phyloP scores from a whole-genome alignment of 2,888 invertebrate genomes.

The Orchestes rusci region DNA sequence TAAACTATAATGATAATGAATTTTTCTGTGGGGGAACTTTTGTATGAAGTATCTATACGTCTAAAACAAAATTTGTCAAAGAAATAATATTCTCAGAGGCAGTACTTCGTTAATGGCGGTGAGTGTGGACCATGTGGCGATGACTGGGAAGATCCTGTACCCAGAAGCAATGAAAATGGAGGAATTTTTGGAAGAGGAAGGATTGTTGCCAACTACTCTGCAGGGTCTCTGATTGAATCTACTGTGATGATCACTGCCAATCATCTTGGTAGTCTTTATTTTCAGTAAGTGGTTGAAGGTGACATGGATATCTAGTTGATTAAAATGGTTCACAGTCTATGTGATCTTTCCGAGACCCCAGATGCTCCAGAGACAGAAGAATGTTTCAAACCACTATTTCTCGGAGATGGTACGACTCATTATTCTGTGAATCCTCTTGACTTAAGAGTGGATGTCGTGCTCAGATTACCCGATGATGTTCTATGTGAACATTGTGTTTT shows the following conservation, averaged over 20 bases:
- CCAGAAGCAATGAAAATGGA: conserved; percentile 43
- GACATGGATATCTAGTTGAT: too few species aligned
- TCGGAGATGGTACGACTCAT: conserved; percentile 33
- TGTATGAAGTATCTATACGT: conserved; percentile 35
- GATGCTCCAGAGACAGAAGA: conserved; percentile 45
- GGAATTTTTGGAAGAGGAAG: conserved; percentile 44
- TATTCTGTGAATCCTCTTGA: conserved; percentile 10
- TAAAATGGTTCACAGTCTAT: too few species aligned
- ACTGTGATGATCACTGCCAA: conserved; percentile 41
- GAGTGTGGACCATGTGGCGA: conserved; percentile 43
- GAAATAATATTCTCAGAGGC: conserved; percentile 25
- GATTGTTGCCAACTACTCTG: conserved; percentile 38
- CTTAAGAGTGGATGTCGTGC: conserved; percentile 28
- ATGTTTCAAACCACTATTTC: conserved; percentile 40
- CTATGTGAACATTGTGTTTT: conserved; percentile 46
- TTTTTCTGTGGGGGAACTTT: conserved; percentile 47
- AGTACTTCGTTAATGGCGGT: conserved; percentile 31
- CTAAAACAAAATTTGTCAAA: too few species aligned
- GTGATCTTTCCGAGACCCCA: too few species aligned
- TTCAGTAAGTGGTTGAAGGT: conserved; percentile 30
- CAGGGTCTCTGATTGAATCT: conserved; percentile 36
- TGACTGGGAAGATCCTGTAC: conserved; percentile 36
- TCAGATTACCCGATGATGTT: conserved; percentile 41
- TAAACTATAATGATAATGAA: conserved; percentile 48
- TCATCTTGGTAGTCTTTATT: conserved; percentile 39